Conservation (phyloP, 2,888 invertebrate species). For the Agrochola litura region DNA sequence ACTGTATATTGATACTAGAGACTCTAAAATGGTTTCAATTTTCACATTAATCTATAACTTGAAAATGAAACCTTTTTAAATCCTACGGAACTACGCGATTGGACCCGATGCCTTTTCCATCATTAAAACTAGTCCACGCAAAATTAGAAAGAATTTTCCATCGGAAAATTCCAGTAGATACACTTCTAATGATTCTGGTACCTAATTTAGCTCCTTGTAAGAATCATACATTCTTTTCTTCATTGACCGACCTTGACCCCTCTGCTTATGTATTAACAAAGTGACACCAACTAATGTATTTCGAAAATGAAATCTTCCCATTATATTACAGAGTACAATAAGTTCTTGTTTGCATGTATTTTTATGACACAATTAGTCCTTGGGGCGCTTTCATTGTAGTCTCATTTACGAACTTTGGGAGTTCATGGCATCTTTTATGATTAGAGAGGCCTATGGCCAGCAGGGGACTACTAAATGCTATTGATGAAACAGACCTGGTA, state of each 20-base stretch:
- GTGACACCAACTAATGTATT: slow-evolving; percentile 11
- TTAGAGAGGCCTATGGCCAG: not conserved
- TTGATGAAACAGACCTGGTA: not conserved
- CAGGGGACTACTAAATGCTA: not conserved
- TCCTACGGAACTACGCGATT: too few species aligned
- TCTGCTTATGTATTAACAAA: not conserved
- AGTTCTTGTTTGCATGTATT: slow-evolving; percentile 25
- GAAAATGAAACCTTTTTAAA: too few species aligned
- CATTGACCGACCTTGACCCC: not conserved
- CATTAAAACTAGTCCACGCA: not conserved
- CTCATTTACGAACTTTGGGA: slow-evolving; percentile 32
- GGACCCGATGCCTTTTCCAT: not conserved
- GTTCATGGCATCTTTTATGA: slow-evolving; percentile 22
- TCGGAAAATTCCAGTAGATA: not conserved
- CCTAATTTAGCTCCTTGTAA: not conserved
- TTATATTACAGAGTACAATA: slow-evolving; percentile 9
- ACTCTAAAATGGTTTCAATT: too few species aligned
- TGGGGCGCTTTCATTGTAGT: slow-evolving; percentile 39
- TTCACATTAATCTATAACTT: too few species aligned
- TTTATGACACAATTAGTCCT: slow-evolving; percentile 33
- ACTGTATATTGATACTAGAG: not conserved
- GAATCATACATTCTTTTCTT: not conserved
- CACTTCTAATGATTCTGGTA: slow-evolving; percentile 20
- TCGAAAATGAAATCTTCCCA: slow-evolving; percentile 13
- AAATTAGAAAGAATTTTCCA: not conserved